phyloP scores from a whole-genome alignment of 2,888 invertebrate genomes.

The Stenodera caucasica region DNA sequence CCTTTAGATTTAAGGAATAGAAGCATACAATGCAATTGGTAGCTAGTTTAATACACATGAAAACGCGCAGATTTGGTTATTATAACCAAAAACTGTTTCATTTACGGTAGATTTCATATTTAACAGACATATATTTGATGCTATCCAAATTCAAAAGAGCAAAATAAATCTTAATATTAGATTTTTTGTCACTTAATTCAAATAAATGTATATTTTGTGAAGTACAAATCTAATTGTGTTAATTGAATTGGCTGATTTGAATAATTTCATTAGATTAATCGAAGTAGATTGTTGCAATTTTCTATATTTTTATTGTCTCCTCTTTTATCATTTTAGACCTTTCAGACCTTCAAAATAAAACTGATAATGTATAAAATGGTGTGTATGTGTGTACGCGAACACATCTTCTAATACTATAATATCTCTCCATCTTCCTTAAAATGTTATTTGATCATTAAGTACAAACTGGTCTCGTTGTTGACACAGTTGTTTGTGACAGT shows the following conservation, averaged over 20 bases:
- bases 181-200: too few relatives aligned
- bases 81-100: background rate
- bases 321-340: background rate
- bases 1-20: constrained; percentile 3
- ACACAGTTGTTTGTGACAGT: constrained; percentile 23
- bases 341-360: background rate
- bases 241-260: too few relatives aligned
- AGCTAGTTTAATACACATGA: background rate
- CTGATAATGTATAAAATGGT: too few relatives aligned
- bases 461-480: constrained; percentile 22
- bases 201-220: too few relatives aligned
- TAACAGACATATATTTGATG: background rate
- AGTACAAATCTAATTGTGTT: too few relatives aligned
- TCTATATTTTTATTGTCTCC: background rate
- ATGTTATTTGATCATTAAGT: constrained; percentile 20
- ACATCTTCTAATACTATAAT: background rate
- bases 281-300: too few relatives aligned
- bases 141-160: background rate
- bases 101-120: background rate
- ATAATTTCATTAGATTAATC: too few relatives aligned
- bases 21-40: constrained; percentile 3
- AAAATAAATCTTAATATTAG: too few relatives aligned
- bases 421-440: constrained; percentile 5
- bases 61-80: background rate
- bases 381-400: background rate